Base-by-base conservation (phyloP, 2,888 invertebrate genomes). In the Miltochrista miniata region DNA sequence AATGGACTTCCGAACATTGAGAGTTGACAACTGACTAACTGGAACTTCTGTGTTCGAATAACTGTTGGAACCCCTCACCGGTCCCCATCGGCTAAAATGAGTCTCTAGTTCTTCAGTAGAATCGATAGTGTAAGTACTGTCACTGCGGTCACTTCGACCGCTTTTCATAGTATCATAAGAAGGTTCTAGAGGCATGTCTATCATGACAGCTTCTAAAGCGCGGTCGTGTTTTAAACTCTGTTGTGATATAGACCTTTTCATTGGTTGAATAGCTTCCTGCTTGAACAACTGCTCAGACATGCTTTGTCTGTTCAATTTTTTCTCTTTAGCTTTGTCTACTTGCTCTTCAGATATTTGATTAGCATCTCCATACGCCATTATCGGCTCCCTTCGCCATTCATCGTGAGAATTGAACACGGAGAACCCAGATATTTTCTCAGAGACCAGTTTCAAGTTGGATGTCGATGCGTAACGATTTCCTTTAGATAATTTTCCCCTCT, bases 41-140 rank as follows among this genome's bases (percentile, higher is more conserved):
- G 91, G 90, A 0, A 87, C 61, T 2, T 74, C 79, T 0, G 78
- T 49, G 35, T 82, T 76, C 0, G 89, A 83, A 37, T 90, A 92
- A 15, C 89, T 93, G 38, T 93, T 92, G 0, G 93, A 93, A 14
- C 91, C 92, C 0, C 93, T 74, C 0, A 92, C 82, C 0, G 87
- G 75, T 1, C 93, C 89, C 93, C 93, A 93, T 0, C 88, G 61
- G 24, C 88, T 92, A 43, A 90, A 85, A 51, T 81, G 68, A 0
- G 66, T 74, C 12, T 71, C 74, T 14, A 74, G 31, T 29, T 77
- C 71, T 59, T 78, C 11, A 61, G 72, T 36, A 55, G 83, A 51
- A 52, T 82, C 35, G 52, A 74, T 36, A 18, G 73, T 44, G 56
- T 80, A 36, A 0, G 85, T 85, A 0, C 77, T 79, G 0, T 60